Evolutionary conservation across 2,797 vertebrate genomes (phyloP).

Genomic region (Sebastes matsubarae): DNA sequence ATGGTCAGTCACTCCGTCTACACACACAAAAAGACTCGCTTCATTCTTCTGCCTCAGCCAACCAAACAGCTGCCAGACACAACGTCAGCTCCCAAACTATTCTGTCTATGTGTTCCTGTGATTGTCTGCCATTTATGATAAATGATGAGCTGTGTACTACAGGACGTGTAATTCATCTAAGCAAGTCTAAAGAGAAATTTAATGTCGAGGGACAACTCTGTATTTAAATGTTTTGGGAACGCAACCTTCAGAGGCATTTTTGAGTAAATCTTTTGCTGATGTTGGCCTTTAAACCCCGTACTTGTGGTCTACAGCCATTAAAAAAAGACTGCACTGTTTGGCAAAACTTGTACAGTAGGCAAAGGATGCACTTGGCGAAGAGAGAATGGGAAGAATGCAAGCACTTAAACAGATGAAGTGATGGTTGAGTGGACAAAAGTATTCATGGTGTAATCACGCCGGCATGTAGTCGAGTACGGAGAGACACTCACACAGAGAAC

Average conservation of each 20-base stretch:
- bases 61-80: conserved; percentile 78
- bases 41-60: conserved; percentile 67
- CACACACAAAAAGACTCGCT: conserved; percentile 23
- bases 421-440: conserved; percentile 48
- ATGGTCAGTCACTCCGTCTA: conserved; percentile 56
- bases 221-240: background rate
- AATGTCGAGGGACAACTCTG: background rate
- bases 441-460: conserved; percentile 39
- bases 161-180: conserved; percentile 7
- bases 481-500: conserved; percentile 29
- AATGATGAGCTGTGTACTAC: conserved; percentile 21
- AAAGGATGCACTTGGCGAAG: conserved; percentile 33
- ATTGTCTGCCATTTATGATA: conserved; percentile 14
- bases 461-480: conserved; percentile 42
- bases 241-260: conserved; percentile 6
- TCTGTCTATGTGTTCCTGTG: conserved; percentile 40
- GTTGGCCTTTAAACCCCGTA: conserved; percentile 14
- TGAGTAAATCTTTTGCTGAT: conserved; percentile 11
- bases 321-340: background rate
- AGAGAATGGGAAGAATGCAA: conserved; percentile 47
- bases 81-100: conserved; percentile 73
- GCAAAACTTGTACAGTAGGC: conserved; percentile 23
- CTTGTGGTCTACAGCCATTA: conserved; percentile 24
- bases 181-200: background rate
- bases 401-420: conserved; percentile 51